Evolutionary conservation across 2,113 vertebrate species (phyloP).

Genomic region (Catagonus wagneri): DNA sequence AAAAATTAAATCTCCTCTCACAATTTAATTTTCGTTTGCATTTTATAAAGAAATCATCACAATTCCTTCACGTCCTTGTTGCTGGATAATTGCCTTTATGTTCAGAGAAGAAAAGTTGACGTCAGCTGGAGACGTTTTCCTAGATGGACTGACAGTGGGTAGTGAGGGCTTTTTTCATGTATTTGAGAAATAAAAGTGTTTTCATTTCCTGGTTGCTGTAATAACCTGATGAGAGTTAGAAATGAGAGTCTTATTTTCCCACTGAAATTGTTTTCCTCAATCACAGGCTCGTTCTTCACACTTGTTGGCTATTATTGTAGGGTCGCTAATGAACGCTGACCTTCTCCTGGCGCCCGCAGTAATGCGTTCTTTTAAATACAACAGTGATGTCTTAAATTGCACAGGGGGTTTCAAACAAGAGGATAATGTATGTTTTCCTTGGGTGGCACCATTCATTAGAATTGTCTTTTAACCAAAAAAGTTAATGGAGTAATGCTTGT

Average conservation of each 20-base stretch:
- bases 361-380: conserved; percentile 56
- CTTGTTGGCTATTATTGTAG: conserved; percentile 65
- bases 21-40: conserved; percentile 61
- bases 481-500: conserved; percentile 22
- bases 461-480: conserved; percentile 48
- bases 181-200: conserved; percentile 68
- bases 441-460: conserved; percentile 51
- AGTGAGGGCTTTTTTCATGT: conserved; percentile 23
- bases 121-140: not conserved
- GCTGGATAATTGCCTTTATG: not conserved
- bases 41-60: not conserved
- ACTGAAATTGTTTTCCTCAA: conserved; percentile 61
- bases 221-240: conserved; percentile 49
- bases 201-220: conserved; percentile 57
- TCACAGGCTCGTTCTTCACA: conserved; percentile 15
- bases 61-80: not conserved
- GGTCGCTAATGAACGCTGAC: conserved; percentile 70
- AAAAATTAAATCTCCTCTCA: conserved; percentile 55
- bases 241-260: conserved; percentile 72
- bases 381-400: conserved; percentile 42
- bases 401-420: conserved; percentile 56
- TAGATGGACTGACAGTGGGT: not conserved
- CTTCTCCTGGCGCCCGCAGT: not conserved
- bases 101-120: not conserved
- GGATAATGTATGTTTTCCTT: conserved; percentile 55